Evolutionary conservation across 2,888 invertebrate genomes (phyloP).

Genomic region (Amphipoea lucens): DNA sequence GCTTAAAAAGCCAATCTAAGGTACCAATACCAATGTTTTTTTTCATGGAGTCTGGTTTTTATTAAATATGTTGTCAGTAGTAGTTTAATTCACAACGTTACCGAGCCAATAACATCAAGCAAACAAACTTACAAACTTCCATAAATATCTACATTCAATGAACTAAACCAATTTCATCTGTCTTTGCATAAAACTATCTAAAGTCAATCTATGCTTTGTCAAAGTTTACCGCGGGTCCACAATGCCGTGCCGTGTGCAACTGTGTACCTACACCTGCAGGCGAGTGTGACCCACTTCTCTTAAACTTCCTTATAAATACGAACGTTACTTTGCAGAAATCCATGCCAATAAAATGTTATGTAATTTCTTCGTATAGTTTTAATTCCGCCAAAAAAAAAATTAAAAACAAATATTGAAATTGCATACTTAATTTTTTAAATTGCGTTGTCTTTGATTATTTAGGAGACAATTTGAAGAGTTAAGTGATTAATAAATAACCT

Average conservation of each 20-base stretch:
- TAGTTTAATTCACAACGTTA: not conserved
- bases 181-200: conserved; percentile 12
- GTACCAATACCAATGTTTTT: not conserved
- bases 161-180: conserved; percentile 16
- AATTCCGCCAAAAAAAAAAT: not conserved
- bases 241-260: conserved; percentile 58
- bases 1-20: no score
- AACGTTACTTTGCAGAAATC: conserved; percentile 19
- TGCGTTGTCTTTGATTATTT: conserved; percentile 32
- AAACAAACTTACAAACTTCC: not conserved
- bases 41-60: not conserved
- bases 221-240: conserved; percentile 11
- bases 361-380: not conserved
- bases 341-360: not conserved
- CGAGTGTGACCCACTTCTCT: conserved; percentile 68
- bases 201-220: conserved; percentile 21
- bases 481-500: not conserved
- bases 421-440: not conserved
- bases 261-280: conserved; percentile 61
- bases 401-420: not conserved
- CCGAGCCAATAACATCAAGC: not conserved
- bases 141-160: not conserved
- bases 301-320: conserved; percentile 63
- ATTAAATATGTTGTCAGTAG: not conserved
- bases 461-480: conserved; percentile 16